phyloP scores from a whole-genome alignment of 2,113 vertebrate species.

The Channa argus region DNA sequence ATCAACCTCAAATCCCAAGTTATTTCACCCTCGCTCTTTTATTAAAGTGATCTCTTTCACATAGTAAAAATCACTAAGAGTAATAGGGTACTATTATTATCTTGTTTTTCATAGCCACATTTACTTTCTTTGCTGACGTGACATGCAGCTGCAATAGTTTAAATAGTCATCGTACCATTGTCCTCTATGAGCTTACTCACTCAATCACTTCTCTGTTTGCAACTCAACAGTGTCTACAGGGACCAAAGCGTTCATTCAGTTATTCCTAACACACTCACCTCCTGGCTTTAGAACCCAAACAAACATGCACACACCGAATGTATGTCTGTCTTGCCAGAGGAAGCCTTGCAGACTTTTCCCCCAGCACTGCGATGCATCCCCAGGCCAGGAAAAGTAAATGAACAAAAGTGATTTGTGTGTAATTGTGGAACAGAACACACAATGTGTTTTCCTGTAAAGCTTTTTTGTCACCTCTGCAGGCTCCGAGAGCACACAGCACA shows the following conservation, averaged over 20 bases:
- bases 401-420: constrained; percentile 75
- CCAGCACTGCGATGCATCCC: constrained; percentile 58
- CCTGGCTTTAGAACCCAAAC: constrained; percentile 49
- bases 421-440: constrained; percentile 64
- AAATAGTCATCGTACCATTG: constrained; percentile 30
- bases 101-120: neutral
- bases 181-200: constrained; percentile 29
- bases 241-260: constrained; percentile 60
- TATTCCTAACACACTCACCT: constrained; percentile 67
- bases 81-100: neutral
- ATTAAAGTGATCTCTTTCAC: constrained; percentile 6
- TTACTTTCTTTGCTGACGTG: constrained; percentile 2
- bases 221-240: constrained; percentile 52
- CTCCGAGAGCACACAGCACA: constrained; percentile 55
- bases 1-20: constrained; percentile 30
- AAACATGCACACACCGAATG: constrained; percentile 3
- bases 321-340: too few species aligned
- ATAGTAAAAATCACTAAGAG: constrained; percentile 16
- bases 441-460: constrained; percentile 69
- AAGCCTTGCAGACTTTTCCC: constrained; percentile 54
- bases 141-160: constrained; percentile 8
- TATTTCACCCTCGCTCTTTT: constrained; percentile 15
- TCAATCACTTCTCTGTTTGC: constrained; percentile 55
- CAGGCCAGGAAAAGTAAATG: constrained; percentile 75
- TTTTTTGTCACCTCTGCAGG: constrained; percentile 71